Evolutionary conservation across 2,113 vertebrate genomes (phyloP), one percentile per base, ranked within the genome.

Genomic region (Nycticebus coucang): DNA sequence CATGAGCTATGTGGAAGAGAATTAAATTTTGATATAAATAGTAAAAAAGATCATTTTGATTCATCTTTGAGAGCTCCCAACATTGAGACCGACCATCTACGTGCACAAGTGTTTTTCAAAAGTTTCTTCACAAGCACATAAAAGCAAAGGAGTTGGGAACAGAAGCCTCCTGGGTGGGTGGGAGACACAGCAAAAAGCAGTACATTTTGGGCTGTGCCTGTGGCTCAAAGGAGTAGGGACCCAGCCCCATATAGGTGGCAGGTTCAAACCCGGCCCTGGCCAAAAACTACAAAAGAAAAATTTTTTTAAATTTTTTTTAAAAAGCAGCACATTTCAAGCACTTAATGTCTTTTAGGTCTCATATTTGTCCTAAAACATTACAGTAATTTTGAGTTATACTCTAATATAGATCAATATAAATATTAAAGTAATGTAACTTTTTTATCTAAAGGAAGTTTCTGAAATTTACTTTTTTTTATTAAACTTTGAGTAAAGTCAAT

Each of bases 71-170:
- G 75, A 75, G 45, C 17, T n/a, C 24, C 87, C 93, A 74, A 94
- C 41, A 83, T 35, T 68, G 79, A 96, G 26, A 88, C 1, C 88
- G 53, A 94, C 60, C 86, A 94, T 85, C 86, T 62, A 45, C 37
- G 72, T 17, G 83, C 74, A 33, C 41, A 94, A 84, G 7, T 28
- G 26, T 13, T 96, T 91, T 86, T 62, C 55, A 60, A 89, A 89
- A 94, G n/a, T 72, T 85, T 92, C 69, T 83, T 59, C 53, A 50
- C 26, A 83, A 89, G 10, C 28, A 69, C 22, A 3, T 79, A 50
- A 89, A 93, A 77, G 13, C 53, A 84, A 69, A 89, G 12, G 17
- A 5, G n/a, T 82, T 57, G 8, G 59, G n/a, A 78, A 59, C 19
- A 33, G 7, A 17, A 71, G 24, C 2, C 62, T 7, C 55, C n/a